A percentile compares a stretch with the other conserved stretches of the same genome.
Conservation (phyloP, 53 echinoderm and acorn worm genomes). For the Echinarachnius parma region DNA sequence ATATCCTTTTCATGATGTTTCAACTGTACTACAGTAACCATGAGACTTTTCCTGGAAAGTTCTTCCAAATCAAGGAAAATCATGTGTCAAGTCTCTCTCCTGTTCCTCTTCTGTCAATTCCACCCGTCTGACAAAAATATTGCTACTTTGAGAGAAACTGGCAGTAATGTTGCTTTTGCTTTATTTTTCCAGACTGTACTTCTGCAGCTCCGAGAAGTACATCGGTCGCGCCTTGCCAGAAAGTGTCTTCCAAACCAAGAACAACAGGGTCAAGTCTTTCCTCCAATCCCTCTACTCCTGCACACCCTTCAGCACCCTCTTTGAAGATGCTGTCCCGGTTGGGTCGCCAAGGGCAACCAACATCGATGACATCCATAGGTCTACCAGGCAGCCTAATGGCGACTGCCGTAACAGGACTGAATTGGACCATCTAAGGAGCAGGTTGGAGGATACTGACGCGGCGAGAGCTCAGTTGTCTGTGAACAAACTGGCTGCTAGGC, state of each 20-base stretch:
- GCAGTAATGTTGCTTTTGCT: too few species aligned
- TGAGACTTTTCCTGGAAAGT: too few species aligned
- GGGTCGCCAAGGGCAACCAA: slow-evolving; percentile 5
- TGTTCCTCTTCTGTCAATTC: too few species aligned
- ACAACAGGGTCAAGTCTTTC: slow-evolving; percentile 60
- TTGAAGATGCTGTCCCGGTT: slow-evolving; percentile 24
- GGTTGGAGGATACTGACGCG: too few species aligned
- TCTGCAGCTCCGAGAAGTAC: slow-evolving; percentile 61
- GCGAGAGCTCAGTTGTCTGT: too few species aligned
- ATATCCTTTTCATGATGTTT: too few species aligned
- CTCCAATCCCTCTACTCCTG: slow-evolving; percentile 82
- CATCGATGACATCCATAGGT: too few species aligned
- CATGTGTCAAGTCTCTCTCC: too few species aligned
- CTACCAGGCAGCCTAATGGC: neutral
- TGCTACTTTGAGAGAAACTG: too few species aligned
- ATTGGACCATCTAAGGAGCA: neutral
- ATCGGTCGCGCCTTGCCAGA: slow-evolving; percentile 69
- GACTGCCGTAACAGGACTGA: neutral
- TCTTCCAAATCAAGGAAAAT: too few species aligned
- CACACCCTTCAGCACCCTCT: slow-evolving; percentile 83
- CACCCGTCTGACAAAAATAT: too few species aligned
- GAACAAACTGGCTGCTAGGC: neutral
- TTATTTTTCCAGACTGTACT: slow-evolving; percentile 57
- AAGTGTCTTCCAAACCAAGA: slow-evolving; percentile 65
- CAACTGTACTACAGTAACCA: too few species aligned